Conservation (phyloP, 2,888 invertebrate genomes). For the Tiphia femorata region DNA sequence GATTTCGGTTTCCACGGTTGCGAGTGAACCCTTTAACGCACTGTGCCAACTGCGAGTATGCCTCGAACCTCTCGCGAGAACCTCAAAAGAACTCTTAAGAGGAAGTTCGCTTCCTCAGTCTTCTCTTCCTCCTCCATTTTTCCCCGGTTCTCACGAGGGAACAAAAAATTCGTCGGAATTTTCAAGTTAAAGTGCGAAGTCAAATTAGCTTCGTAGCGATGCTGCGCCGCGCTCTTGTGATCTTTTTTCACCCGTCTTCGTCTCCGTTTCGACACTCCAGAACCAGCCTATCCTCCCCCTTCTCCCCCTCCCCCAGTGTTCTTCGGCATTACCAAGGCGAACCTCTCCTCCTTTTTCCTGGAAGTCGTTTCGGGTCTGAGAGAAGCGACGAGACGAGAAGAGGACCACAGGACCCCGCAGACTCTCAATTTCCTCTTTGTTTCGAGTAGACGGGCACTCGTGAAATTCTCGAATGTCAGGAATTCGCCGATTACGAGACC, state of each 20-base stretch:
- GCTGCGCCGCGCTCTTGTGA: conserved; percentile 7
- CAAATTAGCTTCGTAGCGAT: conserved; percentile 43
- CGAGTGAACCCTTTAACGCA: no score
- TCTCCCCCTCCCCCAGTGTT: neutral
- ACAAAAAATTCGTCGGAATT: conserved; percentile 9
- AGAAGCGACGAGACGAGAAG: conserved; percentile 18
- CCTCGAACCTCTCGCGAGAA: no score
- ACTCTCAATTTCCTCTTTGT: no score
- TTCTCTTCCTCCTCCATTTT: no score
- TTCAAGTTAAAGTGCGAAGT: conserved; percentile 36
- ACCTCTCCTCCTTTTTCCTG: conserved; percentile 34
- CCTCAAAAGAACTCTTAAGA: no score
- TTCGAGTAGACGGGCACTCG: no score
- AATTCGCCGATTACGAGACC: no score
- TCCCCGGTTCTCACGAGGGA: conserved; percentile 6
- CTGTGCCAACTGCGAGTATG: no score
- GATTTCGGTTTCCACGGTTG: conserved; percentile 13
- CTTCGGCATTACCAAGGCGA: no score
- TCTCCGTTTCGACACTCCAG: conserved; percentile 15
- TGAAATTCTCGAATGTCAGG: no score
- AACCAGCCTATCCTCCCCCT: neutral
- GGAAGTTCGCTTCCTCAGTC: no score
- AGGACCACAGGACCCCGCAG: no score
- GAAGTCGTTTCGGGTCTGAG: conserved; percentile 44
- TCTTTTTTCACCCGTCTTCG: conserved; percentile 1